These are phyloP conservation scores for Champsocephalus gunnari DNA, from an alignment of 2,797 vertebrate species.

Conservation along the genomic window DNA sequence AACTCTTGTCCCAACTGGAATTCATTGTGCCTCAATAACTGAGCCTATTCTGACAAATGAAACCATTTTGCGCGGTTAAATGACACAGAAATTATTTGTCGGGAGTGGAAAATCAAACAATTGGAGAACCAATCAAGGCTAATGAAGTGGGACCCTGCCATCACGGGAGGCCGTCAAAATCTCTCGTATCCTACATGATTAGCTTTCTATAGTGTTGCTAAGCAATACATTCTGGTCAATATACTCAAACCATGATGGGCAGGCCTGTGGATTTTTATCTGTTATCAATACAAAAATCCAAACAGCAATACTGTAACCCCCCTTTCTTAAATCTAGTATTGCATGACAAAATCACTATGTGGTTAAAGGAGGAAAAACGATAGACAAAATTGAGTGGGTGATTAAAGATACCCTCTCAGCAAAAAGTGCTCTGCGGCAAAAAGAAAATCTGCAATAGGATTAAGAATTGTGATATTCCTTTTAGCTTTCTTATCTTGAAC, in stretches of 20 bases:
- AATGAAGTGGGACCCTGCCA: neutral
- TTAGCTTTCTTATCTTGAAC: neutral
- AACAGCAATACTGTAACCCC: neutral
- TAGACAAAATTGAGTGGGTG: neutral
- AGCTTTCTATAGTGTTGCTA: neutral
- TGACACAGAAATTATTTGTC: neutral
- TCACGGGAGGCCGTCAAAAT: neutral
- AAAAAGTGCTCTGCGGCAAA: neutral
- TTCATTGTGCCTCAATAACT: slow-evolving; percentile 11
- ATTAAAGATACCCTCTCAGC: neutral
- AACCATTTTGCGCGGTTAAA: slow-evolving; percentile 10
- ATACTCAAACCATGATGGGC: slow-evolving; percentile 3
- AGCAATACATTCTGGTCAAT: slow-evolving; percentile 11
- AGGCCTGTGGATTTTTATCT: slow-evolving; percentile 20
- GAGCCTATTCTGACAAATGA: slow-evolving; percentile 16
- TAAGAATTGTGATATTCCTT: neutral
- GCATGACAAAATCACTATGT: neutral
- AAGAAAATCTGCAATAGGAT: neutral
- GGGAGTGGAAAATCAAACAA: slow-evolving; percentile 19
- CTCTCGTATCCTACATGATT: neutral
- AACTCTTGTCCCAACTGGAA: slow-evolving; percentile 19
- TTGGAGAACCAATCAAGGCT: slow-evolving; percentile 27
- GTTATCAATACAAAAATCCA: slow-evolving; percentile 14
- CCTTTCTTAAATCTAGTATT: slow-evolving; percentile 8
- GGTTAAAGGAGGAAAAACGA: neutral